Percentiles rank a stretch among this genome's conserved stretches.
Conservation (phyloP, 2,113 vertebrate species). For the Hypocryptadius cinnamomeus region DNA sequence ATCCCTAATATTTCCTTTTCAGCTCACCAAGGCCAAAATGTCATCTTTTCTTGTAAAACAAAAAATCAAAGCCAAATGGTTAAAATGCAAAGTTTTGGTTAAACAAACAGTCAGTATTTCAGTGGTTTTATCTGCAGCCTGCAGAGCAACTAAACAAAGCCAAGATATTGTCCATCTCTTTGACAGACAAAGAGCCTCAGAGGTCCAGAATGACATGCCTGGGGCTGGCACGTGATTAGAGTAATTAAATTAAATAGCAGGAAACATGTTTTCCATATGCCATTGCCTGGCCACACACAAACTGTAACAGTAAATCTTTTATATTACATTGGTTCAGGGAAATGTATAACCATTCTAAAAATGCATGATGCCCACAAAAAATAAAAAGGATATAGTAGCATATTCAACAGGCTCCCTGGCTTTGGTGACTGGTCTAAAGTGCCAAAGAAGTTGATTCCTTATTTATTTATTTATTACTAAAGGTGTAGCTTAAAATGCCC, state of each 20-base stretch:
- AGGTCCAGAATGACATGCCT: constrained; percentile 79
- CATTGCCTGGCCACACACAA: constrained; percentile 80
- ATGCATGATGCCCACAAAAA: constrained; percentile 57
- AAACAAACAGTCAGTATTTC: constrained; percentile 73
- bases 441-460: background rate
- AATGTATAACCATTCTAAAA: constrained; percentile 64
- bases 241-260: constrained; percentile 91
- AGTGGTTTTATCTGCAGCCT: constrained; percentile 70
- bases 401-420: background rate
- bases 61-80: constrained; percentile 77
- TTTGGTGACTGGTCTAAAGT: background rate
- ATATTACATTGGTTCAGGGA: constrained; percentile 62
- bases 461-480: constrained; percentile 18
- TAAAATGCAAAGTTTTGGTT: constrained; percentile 72
- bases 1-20: constrained; percentile 63
- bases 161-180: constrained; percentile 81
- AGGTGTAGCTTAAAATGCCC: background rate
- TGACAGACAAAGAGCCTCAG: constrained; percentile 81
- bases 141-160: constrained; percentile 75
- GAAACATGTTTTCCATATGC: constrained; percentile 85
- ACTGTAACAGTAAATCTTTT: constrained; percentile 86
- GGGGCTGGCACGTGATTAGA: constrained; percentile 80
- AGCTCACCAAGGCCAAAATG: constrained; percentile 65
- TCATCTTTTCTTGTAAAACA: constrained; percentile 61
- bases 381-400: constrained; percentile 11